A percentile compares a stretch with the other conserved stretches of the same genome.
These are phyloP conservation scores for Corydoras maculifer DNA, from an alignment of 2,113 vertebrate genomes.

Conservation along the genomic window DNA sequence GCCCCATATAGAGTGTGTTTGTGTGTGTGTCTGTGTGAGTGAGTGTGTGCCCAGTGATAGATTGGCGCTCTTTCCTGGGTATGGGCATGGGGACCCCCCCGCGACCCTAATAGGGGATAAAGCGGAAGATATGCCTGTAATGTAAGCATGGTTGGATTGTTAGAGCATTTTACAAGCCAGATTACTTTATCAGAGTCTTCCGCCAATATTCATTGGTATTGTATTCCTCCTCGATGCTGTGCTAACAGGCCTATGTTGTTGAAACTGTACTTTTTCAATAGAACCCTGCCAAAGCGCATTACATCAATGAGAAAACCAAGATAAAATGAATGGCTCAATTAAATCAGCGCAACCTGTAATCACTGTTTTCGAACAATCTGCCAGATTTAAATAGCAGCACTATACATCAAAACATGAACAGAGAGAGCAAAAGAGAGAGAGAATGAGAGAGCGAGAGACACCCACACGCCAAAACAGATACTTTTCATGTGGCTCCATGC, in stretches of 20 bases:
- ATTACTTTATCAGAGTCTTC: neutral
- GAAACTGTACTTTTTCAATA: slow-evolving; percentile 62
- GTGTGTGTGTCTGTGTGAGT: no score
- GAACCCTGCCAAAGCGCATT: slow-evolving; percentile 62
- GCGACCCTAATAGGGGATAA: no score
- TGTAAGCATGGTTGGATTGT: neutral
- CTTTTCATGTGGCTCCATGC: slow-evolving; percentile 44
- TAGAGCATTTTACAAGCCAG: neutral
- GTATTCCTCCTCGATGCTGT: slow-evolving; percentile 25
- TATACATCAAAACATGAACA: neutral
- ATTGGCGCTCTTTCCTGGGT: no score
- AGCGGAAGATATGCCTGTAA: no score
- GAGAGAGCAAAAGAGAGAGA: no score
- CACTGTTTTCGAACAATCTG: slow-evolving; percentile 52
- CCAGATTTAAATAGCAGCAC: slow-evolving; percentile 29
- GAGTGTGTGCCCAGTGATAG: no score
- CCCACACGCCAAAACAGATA: slow-evolving; percentile 31
- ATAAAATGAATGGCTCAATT: slow-evolving; percentile 64
- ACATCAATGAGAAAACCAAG: slow-evolving; percentile 60
- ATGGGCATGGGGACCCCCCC: no score
- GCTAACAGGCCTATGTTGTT: slow-evolving; percentile 68
- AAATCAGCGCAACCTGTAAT: slow-evolving; percentile 56
- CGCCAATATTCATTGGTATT: slow-evolving; percentile 9
- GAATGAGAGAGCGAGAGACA: neutral
- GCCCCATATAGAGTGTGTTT: no score